Evolutionary conservation across 2,797 vertebrate species (phyloP).

Genomic region (Alosa sapidissima): DNA sequence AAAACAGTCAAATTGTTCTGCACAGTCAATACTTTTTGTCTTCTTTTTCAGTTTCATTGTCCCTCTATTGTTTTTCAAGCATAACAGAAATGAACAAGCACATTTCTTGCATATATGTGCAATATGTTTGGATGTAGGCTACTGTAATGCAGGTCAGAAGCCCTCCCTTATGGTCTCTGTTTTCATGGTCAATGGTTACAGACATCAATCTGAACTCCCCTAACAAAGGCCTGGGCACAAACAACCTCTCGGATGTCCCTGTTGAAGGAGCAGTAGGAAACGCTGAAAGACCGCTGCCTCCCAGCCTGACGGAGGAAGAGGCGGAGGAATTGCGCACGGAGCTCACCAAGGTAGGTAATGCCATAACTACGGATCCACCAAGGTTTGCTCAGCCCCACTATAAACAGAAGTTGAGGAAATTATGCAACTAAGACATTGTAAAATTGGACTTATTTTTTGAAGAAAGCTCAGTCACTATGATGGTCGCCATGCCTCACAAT

Average conservation of each 20-base stretch:
- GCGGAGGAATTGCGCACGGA: slow-evolving; percentile 85
- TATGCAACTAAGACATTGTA: too few relatives aligned
- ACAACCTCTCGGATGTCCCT: slow-evolving; percentile 78
- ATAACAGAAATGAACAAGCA: not conserved
- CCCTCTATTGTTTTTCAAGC: not conserved
- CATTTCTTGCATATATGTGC: too few relatives aligned
- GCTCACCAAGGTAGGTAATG: slow-evolving; percentile 80
- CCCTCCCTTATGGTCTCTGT: not conserved
- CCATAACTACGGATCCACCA: not conserved
- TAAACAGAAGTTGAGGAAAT: too few relatives aligned
- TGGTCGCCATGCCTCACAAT: too few relatives aligned
- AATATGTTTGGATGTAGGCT: too few relatives aligned
- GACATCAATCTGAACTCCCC: slow-evolving; percentile 99
- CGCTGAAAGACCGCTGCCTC: slow-evolving; percentile 62
- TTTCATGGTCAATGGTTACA: slow-evolving; percentile 58
- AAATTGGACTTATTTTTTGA: too few relatives aligned
- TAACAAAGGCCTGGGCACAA: slow-evolving; percentile 87
- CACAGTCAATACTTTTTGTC: too few relatives aligned
- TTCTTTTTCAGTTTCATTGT: too few relatives aligned
- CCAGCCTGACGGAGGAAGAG: slow-evolving; percentile 84
- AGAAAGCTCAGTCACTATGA: too few relatives aligned
- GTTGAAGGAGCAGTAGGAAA: slow-evolving; percentile 71
- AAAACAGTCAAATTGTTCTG: too few relatives aligned
- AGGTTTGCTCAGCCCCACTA: not conserved
- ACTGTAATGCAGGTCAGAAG: not conserved